These are phyloP conservation scores for Thalassaphorura encarpata DNA, from an alignment of 1,140 invertebrate genomes.

Conservation along the genomic window DNA sequence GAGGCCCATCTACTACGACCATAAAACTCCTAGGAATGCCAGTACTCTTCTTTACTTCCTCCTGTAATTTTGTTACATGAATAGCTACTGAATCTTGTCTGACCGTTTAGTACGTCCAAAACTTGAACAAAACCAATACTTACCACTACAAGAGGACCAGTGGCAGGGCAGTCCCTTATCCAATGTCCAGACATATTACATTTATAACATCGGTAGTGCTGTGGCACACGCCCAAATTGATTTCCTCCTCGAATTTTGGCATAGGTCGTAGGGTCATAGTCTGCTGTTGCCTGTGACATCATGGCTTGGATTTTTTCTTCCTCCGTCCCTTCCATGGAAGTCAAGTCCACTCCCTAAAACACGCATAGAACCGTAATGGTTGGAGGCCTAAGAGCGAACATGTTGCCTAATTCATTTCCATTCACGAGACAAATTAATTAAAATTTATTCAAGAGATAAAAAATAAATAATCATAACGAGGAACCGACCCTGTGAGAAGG, in stretches of 20 bases:
- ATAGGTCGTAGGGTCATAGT: constrained; percentile 95
- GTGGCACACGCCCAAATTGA: constrained; percentile 76
- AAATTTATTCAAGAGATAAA: too few relatives aligned
- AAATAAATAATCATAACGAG: too few relatives aligned
- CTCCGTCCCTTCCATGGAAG: constrained; percentile 81
- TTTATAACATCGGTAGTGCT: constrained; percentile 82
- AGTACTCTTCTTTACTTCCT: constrained; percentile 80
- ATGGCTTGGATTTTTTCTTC: constrained; percentile 95
- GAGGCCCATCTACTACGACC: constrained; percentile 78
- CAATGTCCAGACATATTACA: constrained; percentile 89
- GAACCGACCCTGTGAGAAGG: too few relatives aligned
- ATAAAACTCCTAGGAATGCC: constrained; percentile 97
- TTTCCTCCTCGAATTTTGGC: constrained; percentile 72
- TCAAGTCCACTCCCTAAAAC: constrained; percentile 63
- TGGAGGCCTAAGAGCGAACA: too few relatives aligned
- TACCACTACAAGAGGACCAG: constrained; percentile 41
- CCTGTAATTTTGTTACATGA: background rate
- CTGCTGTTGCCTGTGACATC: constrained; percentile 90
- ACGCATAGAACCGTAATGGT: background rate
- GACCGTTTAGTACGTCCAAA: background rate
- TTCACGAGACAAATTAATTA: too few relatives aligned
- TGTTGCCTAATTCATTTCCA: too few relatives aligned
- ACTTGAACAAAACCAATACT: constrained; percentile 5
- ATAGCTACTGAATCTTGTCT: background rate
- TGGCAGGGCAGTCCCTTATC: constrained; percentile 84